These are phyloP conservation scores for Misgurnus anguillicaudatus DNA, from an alignment of 2,113 vertebrate species.

Conservation along the genomic window DNA sequence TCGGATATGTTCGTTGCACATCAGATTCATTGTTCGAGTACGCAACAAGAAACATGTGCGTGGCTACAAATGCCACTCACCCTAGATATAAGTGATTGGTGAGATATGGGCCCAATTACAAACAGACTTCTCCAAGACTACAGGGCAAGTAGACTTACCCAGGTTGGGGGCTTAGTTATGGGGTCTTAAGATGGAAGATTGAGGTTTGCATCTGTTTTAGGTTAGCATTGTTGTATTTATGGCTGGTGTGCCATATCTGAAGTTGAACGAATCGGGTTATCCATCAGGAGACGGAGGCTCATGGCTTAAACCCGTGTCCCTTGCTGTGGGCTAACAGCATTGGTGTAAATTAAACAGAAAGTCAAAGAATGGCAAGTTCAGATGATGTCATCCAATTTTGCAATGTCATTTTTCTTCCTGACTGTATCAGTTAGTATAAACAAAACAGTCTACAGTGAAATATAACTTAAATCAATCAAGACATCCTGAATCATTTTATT, in stretches of 20 bases:
- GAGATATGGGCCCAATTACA: constrained; percentile 37
- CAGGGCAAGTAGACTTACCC: not conserved
- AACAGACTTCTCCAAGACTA: constrained; percentile 7
- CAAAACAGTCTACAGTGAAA: no score
- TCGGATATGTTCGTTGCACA: constrained; percentile 25
- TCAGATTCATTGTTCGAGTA: constrained; percentile 36
- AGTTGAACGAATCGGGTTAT: constrained; percentile 34
- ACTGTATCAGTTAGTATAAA: no score
- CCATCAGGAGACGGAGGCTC: constrained; percentile 38
- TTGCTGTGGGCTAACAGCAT: constrained; percentile 38
- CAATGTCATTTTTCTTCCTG: no score
- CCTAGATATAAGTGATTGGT: constrained; percentile 42
- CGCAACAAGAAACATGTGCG: constrained; percentile 56
- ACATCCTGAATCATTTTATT: no score
- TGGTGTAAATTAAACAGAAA: not conserved
- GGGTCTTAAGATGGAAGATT: constrained; percentile 8
- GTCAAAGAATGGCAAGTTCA: no score
- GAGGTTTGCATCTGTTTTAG: constrained; percentile 50
- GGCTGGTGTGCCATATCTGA: constrained; percentile 28
- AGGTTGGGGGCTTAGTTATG: constrained; percentile 14
- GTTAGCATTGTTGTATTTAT: constrained; percentile 58
- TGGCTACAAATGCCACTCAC: constrained; percentile 45
- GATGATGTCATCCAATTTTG: no score
- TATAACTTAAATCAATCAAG: no score
- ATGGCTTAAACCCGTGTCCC: not conserved